Conservation (phyloP, 2,888 invertebrate species). For the Callosobruchus maculatus region DNA sequence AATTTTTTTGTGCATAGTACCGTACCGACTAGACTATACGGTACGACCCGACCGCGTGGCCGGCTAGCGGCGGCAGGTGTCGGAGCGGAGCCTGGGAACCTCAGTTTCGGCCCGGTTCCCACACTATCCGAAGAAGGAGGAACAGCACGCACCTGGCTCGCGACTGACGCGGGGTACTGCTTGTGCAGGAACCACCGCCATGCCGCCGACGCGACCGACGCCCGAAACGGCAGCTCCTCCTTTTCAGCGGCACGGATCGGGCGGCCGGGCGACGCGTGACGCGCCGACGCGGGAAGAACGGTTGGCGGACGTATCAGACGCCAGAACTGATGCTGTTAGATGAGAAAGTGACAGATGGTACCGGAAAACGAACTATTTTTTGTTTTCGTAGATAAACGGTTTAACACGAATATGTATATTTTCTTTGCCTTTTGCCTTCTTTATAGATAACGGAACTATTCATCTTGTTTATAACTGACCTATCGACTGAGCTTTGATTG, state of each 20-base stretch:
- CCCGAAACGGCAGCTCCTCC: background rate
- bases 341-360: background rate
- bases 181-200: background rate
- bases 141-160: constrained; percentile 38
- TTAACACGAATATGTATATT: too few species aligned
- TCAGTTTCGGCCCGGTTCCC: constrained; percentile 39
- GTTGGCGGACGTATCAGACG: background rate
- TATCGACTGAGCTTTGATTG: too few species aligned
- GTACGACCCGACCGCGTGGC: background rate
- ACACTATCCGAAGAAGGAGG: constrained; percentile 23
- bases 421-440: too few species aligned
- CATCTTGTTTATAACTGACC: too few species aligned
- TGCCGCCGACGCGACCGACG: too few species aligned
- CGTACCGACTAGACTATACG: background rate
- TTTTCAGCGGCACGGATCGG: background rate
- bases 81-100: constrained; percentile 38
- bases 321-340: background rate
- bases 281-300: background rate
- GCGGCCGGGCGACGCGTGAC: background rate
- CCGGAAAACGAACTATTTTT: background rate
- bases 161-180: constrained; percentile 12
- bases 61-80: background rate
- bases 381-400: background rate
- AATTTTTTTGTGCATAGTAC: background rate
- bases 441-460: too few species aligned